phyloP scores from a whole-genome alignment of 35 echinoderm and acorn worm species.

The Ptychodera flava region DNA sequence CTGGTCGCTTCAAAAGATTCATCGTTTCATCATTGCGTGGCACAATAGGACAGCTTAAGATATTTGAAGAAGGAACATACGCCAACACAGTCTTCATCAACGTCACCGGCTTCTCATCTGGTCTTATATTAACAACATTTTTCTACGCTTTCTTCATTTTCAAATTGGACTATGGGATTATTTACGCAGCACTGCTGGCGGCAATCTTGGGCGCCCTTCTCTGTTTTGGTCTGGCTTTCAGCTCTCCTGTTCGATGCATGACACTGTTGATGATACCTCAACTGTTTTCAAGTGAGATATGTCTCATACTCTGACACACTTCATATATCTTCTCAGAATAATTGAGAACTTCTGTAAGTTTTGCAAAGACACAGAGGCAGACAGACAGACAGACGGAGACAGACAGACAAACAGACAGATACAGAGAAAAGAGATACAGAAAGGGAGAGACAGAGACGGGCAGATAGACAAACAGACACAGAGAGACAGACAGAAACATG shows the following conservation, averaged over 20 bases:
- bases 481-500: not conserved
- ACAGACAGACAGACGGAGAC: not conserved
- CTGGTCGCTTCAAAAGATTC: not conserved
- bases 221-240: constrained; percentile 84
- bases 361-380: too few species aligned
- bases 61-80: not conserved
- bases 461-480: not conserved
- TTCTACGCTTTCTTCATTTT: constrained; percentile 57
- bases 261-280: constrained; percentile 62
- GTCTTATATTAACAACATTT: constrained; percentile 32
- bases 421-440: not conserved
- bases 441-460: not conserved
- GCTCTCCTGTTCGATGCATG: constrained; percentile 43
- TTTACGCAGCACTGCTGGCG: constrained; percentile 24
- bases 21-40: not conserved
- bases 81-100: not conserved
- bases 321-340: not conserved
- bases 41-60: not conserved
- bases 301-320: not conserved
- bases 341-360: not conserved
- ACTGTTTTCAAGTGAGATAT: constrained; percentile 63
- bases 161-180: constrained; percentile 35
- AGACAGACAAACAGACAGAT: constrained; percentile 3
- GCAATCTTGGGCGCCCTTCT: constrained; percentile 47
- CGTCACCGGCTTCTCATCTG: constrained; percentile 32